phyloP scores from a whole-genome alignment of 2,113 vertebrate genomes.

The Catagonus wagneri region DNA sequence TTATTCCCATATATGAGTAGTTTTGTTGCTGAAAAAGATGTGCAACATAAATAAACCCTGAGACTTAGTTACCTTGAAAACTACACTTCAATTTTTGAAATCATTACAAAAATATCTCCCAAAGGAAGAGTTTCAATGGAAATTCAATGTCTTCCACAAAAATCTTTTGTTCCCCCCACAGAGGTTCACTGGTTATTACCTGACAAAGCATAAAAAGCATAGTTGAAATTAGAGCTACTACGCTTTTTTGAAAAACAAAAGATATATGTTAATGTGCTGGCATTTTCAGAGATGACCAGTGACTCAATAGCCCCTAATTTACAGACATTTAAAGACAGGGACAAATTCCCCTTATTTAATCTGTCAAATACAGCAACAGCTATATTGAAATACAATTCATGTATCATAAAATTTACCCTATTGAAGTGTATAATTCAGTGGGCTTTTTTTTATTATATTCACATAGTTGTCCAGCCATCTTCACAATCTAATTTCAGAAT shows the following conservation, averaged over 20 bases:
- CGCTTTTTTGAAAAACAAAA: background rate
- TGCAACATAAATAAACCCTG: background rate
- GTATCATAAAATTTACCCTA: background rate
- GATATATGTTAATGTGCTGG: background rate
- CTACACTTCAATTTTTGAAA: conserved; percentile 16
- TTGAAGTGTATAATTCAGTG: background rate
- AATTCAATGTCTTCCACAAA: background rate
- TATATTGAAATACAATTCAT: background rate
- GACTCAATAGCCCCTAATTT: background rate
- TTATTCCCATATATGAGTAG: background rate
- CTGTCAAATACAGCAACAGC: background rate
- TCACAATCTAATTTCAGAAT: background rate
- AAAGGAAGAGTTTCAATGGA: background rate
- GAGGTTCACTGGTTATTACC: background rate
- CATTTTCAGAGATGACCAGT: background rate
- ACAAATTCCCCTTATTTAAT: background rate
- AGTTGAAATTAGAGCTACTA: background rate
- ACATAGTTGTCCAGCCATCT: background rate
- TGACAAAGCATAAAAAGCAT: background rate
- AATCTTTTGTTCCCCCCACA: background rate
- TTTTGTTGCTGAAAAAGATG: background rate
- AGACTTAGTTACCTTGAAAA: conserved; percentile 21
- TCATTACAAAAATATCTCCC: conserved; percentile 23
- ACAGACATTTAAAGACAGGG: background rate
- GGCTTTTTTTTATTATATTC: background rate